Base-by-base conservation (phyloP, 2,888 invertebrate species). In the Agrochola circellaris region DNA sequence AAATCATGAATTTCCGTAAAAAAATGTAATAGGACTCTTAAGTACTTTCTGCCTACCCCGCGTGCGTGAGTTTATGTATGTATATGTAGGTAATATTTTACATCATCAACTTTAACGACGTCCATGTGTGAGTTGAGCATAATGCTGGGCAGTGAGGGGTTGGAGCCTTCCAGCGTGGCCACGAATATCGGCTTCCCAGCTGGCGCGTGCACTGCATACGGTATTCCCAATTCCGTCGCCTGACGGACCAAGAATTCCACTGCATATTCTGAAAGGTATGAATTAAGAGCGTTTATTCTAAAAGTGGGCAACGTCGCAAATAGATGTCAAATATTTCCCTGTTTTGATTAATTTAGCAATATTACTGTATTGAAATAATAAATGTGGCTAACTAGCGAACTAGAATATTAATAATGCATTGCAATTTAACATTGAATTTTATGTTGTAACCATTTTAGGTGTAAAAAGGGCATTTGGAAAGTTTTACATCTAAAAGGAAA, bases 51-150 rank as follows among this genome's bases (percentile, higher is more conserved):
- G 56, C 56, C 56, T 56, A n/a, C n/a, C n/a, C n/a, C 54, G 8
- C n/a, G 38, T 0, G 17, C 9, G 9, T 38, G 6, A 38, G n/a
- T n/a, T n/a, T 38, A 64, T n/a, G 6, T n/a, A 17, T 38, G 17
- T 64, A 17, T 20, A 11, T n/a, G 20, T 56, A 56, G n/a, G 20
- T 54, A 17, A 17, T 56, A 75, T 30, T 38, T 26, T 73, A 98
- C 98, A 84, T 97, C 97, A 91, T 98, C 98, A 0, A 98, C 99
- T 13, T 99, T 98, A 0, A 99, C 99, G 0, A 99, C 99, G 94
- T 99, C 99, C 97, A 98, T 99, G 92, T 99, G 99, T 7, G 99
- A 99, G 92, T 99, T 99, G 34, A 99, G 97, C 90, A 99, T 95
- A 80, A 99, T 97, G 20, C 98, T 97, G 0, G 98, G 97, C 58